Evolutionary conservation across 2,113 vertebrate genomes (phyloP).

Genomic region (Cygnus buccinator): DNA sequence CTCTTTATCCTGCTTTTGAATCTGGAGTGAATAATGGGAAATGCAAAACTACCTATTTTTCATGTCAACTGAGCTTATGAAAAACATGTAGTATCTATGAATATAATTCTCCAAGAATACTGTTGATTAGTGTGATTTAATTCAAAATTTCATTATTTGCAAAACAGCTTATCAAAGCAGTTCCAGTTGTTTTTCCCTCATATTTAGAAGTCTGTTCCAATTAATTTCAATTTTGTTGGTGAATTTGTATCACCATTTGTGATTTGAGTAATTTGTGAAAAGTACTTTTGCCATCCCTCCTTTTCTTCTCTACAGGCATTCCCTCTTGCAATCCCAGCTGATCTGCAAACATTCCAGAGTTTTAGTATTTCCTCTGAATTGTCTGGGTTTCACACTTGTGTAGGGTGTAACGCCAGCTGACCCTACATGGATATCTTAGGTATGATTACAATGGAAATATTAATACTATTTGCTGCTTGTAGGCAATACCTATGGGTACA

Average conservation of each 20-base stretch:
- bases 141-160: not conserved
- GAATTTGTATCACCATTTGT: not conserved
- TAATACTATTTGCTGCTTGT: not conserved
- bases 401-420: not conserved
- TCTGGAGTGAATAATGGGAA: not conserved
- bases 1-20: not conserved
- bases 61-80: not conserved
- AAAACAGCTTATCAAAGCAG: not conserved
- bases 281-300: not conserved
- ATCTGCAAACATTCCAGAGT: not conserved
- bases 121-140: not conserved
- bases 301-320: not conserved
- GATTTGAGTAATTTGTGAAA: not conserved
- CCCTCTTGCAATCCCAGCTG: not conserved
- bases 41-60: not conserved
- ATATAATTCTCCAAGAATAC: not conserved
- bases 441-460: not conserved
- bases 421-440: not conserved
- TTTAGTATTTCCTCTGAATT: not conserved
- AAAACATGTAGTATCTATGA: not conserved
- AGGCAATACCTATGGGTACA: not conserved
- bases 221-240: not conserved
- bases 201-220: not conserved
- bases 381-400: not conserved
- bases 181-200: not conserved